Percentiles rank a stretch among this genome's conserved stretches.
Conservation (phyloP, 1,140 invertebrate species). For the Leptinotarsa texana region DNA sequence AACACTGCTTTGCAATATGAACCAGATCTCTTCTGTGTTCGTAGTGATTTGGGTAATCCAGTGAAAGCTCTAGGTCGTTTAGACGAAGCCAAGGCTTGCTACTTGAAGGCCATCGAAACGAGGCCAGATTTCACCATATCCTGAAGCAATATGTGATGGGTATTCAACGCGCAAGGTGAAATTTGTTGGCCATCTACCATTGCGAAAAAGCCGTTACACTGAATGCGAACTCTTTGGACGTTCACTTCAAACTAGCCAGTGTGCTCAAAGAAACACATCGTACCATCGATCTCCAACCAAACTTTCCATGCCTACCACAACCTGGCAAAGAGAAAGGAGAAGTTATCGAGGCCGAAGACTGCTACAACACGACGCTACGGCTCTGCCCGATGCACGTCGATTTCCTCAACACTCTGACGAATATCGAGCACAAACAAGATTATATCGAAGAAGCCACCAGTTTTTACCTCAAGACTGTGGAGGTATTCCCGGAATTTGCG, state of each 20-base stretch:
- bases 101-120: conserved; percentile 99
- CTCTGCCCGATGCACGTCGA: conserved; percentile 98
- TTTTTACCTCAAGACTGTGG: conserved; percentile 82
- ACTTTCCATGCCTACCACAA: conserved; percentile 99
- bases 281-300: conserved; percentile 97
- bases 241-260: too few relatives aligned
- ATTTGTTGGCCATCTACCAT: conserved; percentile 99
- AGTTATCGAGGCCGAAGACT: conserved; percentile 95
- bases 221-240: too few relatives aligned
- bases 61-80: conserved; percentile 97
- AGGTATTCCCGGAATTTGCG: conserved; percentile 97
- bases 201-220: conserved; percentile 99
- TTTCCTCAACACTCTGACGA: conserved; percentile 97
- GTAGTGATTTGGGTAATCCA: conserved; percentile 99
- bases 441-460: conserved; percentile 95
- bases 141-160: conserved; percentile 99
- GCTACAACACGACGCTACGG: conserved; percentile 94
- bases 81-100: conserved; percentile 99
- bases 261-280: too few relatives aligned
- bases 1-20: conserved; percentile 99
- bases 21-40: conserved; percentile 97
- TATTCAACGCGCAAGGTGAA: conserved; percentile 99
- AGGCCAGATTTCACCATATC: conserved; percentile 98
- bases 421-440: conserved; percentile 85
- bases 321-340: conserved; percentile 98